phyloP scores from a whole-genome alignment of 2,888 invertebrate genomes.

The Polydrusus tereticollis region DNA sequence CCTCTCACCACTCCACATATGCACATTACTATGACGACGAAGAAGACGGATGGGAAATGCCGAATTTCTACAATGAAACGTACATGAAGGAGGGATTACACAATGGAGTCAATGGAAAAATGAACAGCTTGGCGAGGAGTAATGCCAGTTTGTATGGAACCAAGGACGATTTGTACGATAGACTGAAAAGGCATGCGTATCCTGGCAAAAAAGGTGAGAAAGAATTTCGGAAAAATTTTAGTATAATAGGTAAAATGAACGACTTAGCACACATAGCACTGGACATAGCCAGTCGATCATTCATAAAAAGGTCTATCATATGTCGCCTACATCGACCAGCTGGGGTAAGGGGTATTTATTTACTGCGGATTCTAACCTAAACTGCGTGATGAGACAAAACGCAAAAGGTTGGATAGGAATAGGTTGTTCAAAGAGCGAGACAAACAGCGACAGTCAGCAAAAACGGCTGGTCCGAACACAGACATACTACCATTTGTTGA shows the following conservation, averaged over 20 bases:
- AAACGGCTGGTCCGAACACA: too few relatives aligned
- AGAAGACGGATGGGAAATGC: constrained; percentile 98
- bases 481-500: too few relatives aligned
- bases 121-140: constrained; percentile 93
- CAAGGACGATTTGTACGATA: constrained; percentile 95
- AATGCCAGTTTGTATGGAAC: constrained; percentile 95
- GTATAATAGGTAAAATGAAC: neutral
- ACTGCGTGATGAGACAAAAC: too few relatives aligned
- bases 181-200: constrained; percentile 95
- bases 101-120: constrained; percentile 87
- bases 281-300: too few relatives aligned
- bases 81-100: constrained; percentile 96
- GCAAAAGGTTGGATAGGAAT: too few relatives aligned
- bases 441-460: too few relatives aligned
- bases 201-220: constrained; percentile 91
- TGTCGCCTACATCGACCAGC: too few relatives aligned
- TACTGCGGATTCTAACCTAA: too few relatives aligned
- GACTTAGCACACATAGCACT: too few relatives aligned
- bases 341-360: too few relatives aligned
- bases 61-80: constrained; percentile 95
- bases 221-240: neutral
- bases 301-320: too few relatives aligned
- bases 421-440: too few relatives aligned
- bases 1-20: constrained; percentile 95
- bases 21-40: constrained; percentile 97